Conservation (phyloP, 2,797 vertebrate genomes). For the Linurgus olivaceus region DNA sequence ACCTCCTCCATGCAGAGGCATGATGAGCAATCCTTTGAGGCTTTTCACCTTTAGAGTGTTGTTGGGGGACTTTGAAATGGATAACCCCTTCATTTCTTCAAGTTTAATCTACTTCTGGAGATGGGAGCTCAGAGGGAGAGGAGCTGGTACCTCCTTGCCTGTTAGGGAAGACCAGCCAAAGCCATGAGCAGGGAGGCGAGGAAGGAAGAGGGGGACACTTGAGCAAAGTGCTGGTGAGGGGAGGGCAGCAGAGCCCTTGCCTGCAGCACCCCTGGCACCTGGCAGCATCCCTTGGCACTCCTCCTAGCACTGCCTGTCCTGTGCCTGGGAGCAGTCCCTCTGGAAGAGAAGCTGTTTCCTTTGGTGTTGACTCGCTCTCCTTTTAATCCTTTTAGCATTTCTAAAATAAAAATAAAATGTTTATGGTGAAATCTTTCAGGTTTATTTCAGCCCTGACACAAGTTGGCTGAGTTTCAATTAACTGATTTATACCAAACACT, state of each 20-base stretch:
- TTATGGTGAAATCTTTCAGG: not conserved
- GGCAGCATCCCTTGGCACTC: not conserved
- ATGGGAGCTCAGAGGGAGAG: not conserved
- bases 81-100: not conserved
- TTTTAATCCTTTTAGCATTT: not conserved
- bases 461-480: not conserved
- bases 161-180: not conserved
- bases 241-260: rapidly evolving
- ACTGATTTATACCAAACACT: not conserved
- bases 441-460: constrained; percentile 23
- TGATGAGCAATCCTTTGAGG: not conserved
- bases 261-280: not conserved
- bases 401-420: constrained; percentile 23
- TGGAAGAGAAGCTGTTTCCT: not conserved
- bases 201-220: not conserved
- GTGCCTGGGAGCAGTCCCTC: not conserved
- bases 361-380: not conserved
- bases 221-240: not conserved
- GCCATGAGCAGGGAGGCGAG: not conserved
- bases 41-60: not conserved
- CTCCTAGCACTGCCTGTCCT: rapidly evolving
- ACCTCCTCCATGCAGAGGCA: rapidly evolving
- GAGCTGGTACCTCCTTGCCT: not conserved
- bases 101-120: not conserved
- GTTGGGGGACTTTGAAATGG: not conserved